phyloP scores from a whole-genome alignment of 2,113 vertebrate genomes.

The Antechinus flavipes region DNA sequence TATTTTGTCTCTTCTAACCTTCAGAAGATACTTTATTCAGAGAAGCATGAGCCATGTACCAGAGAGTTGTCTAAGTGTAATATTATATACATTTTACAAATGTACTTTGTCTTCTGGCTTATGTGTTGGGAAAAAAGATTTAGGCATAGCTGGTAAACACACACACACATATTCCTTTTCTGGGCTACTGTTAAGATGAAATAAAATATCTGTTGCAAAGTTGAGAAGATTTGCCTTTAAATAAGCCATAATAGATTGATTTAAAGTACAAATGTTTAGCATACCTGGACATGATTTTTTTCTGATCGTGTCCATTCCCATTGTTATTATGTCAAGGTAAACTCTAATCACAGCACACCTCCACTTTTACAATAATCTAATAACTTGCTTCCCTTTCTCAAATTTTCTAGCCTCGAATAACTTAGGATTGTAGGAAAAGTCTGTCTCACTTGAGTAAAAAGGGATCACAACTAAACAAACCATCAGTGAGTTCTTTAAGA shows the following conservation, averaged over 20 bases:
- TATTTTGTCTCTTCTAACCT: slow-evolving; percentile 54
- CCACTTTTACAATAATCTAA: not conserved
- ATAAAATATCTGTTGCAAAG: slow-evolving; percentile 24
- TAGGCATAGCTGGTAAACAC: not conserved
- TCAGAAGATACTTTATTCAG: slow-evolving; percentile 52
- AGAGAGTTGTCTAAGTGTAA: slow-evolving; percentile 46
- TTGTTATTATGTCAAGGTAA: not conserved
- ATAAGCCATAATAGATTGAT: not conserved
- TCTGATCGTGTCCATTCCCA: not conserved
- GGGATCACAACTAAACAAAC: no score
- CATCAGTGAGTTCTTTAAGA: no score
- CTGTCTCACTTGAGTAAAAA: no score
- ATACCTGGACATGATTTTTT: not conserved
- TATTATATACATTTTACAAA: slow-evolving; percentile 4
- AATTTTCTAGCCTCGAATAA: not conserved
- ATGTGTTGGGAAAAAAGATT: slow-evolving; percentile 9
- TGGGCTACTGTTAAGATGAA: slow-evolving; percentile 26
- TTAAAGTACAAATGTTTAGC: not conserved
- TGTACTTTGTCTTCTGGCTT: slow-evolving; percentile 33
- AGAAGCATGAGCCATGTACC: slow-evolving; percentile 5
- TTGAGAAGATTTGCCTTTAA: slow-evolving; percentile 2
- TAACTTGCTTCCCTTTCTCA: not conserved
- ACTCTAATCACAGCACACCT: not conserved
- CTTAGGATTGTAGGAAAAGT: no score
- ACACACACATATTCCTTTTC: slow-evolving; percentile 20